These are phyloP conservation scores for Grammomys surdaster DNA, from an alignment of 2,113 vertebrate genomes.

Conservation along the genomic window DNA sequence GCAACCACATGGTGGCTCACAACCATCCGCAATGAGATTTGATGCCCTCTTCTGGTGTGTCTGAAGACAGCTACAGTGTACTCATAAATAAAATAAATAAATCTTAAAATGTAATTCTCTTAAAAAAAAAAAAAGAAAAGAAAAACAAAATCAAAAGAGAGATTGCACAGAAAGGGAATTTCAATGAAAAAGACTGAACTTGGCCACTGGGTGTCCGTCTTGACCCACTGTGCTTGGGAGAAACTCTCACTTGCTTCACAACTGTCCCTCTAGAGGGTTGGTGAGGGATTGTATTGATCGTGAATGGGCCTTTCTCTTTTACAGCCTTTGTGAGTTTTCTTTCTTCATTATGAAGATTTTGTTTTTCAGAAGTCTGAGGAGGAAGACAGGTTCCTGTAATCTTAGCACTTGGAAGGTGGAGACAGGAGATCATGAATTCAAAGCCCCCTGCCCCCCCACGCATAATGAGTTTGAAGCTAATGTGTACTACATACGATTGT, in stretches of 20 bases:
- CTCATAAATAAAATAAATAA: too few species aligned
- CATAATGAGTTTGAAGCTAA: neutral
- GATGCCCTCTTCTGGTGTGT: too few species aligned
- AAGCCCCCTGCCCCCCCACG: too few species aligned
- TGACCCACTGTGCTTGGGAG: neutral
- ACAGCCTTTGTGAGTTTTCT: neutral
- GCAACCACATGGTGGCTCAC: too few species aligned
- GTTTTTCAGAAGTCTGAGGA: neutral
- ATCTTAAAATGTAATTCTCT: too few species aligned
- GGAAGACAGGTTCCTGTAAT: neutral
- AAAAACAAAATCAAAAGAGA: neutral
- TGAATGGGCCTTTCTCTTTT: neutral
- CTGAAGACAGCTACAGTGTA: too few species aligned
- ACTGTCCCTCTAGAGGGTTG: neutral
- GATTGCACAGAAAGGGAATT: neutral
- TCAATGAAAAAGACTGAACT: neutral
- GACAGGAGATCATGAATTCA: neutral
- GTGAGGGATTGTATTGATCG: neutral
- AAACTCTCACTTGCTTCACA: too few species aligned
- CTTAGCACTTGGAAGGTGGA: neutral
- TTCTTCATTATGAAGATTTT: neutral
- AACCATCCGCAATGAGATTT: too few species aligned
- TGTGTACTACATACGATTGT: neutral
- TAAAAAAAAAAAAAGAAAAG: too few species aligned
- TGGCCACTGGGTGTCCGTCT: constrained; percentile 29